A percentile compares a stretch with the other conserved stretches of the same genome.
phyloP scores from a whole-genome alignment of 2,888 invertebrate genomes.

The Acrobasis suavella region DNA sequence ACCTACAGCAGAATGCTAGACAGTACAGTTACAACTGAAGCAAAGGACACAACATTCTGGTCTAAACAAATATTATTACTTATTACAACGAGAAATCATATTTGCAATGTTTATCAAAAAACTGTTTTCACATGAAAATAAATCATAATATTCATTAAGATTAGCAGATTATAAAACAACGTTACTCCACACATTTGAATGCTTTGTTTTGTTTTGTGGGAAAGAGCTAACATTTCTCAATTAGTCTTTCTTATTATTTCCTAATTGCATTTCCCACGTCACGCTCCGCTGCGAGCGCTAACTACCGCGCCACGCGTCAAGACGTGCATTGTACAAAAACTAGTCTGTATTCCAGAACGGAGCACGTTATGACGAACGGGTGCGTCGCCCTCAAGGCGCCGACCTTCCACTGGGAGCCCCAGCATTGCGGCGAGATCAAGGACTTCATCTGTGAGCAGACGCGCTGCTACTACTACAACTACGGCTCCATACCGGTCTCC shows the following conservation, averaged over 20 bases:
- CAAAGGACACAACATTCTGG: too few species aligned
- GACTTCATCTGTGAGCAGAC: slow-evolving; percentile 96
- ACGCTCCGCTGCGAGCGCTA: slow-evolving; percentile 23
- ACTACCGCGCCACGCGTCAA: slow-evolving; percentile 21
- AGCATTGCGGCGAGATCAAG: slow-evolving; percentile 91
- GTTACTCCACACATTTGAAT: background rate
- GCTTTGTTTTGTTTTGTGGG: slow-evolving; percentile 6
- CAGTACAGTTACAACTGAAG: too few species aligned
- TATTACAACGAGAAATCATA: too few species aligned
- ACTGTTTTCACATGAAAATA: background rate
- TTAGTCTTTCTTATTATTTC: slow-evolving; percentile 16
- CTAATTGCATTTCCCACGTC: slow-evolving; percentile 30
- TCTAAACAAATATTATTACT: too few species aligned
- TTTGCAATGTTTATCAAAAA: too few species aligned
- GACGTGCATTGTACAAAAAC: slow-evolving; percentile 59
- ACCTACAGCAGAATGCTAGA: too few species aligned
- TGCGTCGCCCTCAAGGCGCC: slow-evolving; percentile 91
- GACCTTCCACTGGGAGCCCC: slow-evolving; percentile 90
- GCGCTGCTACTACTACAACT: slow-evolving; percentile 95
- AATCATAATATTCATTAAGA: background rate
- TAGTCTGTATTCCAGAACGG: slow-evolving; percentile 81
- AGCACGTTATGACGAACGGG: slow-evolving; percentile 84
- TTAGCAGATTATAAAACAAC: background rate
- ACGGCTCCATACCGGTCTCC: slow-evolving; percentile 94
- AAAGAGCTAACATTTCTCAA: background rate